Percentiles rank a stretch among this genome's conserved stretches.
phyloP scores from a whole-genome alignment of 2,113 vertebrate species.

The Sterna hirundo region DNA sequence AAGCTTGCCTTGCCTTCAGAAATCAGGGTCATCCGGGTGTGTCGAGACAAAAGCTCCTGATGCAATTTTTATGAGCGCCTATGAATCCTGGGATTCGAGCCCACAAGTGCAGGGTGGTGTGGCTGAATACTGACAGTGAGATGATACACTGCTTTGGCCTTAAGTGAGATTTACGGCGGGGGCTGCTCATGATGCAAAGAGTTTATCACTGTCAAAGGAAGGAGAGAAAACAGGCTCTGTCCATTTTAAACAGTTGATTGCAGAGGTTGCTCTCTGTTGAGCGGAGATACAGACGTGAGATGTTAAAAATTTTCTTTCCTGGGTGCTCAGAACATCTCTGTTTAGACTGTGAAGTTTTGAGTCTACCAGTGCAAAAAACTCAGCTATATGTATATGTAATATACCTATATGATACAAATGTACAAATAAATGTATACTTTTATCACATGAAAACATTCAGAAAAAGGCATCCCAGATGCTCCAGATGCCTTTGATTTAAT shows the following conservation, averaged over 20 bases:
- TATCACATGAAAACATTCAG: neutral
- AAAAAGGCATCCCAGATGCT: neutral
- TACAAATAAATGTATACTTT: neutral
- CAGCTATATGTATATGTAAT: neutral
- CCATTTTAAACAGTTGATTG: conserved; percentile 9
- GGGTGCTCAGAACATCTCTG: neutral
- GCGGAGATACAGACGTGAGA: neutral
- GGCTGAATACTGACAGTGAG: neutral
- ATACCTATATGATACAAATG: neutral
- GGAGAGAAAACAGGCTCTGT: neutral
- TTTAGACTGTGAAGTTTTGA: neutral
- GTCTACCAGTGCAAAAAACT: neutral
- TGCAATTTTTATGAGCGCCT: neutral
- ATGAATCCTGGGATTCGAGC: neutral
- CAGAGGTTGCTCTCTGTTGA: neutral
- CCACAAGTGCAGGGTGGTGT: fast-evolving
- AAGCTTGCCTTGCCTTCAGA: neutral
- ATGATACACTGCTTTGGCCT: neutral
- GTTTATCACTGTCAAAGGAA: conserved; percentile 31
- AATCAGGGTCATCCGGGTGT: neutral
- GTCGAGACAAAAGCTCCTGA: neutral
- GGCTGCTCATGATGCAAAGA: conserved; percentile 5
- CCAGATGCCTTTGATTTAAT: neutral
- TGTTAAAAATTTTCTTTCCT: neutral
- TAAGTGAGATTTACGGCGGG: conserved; percentile 33